Evolutionary conservation across 2,888 invertebrate genomes (phyloP), one percentile per base, ranked within the genome.

Genomic region (Hydropsyche betteni): DNA sequence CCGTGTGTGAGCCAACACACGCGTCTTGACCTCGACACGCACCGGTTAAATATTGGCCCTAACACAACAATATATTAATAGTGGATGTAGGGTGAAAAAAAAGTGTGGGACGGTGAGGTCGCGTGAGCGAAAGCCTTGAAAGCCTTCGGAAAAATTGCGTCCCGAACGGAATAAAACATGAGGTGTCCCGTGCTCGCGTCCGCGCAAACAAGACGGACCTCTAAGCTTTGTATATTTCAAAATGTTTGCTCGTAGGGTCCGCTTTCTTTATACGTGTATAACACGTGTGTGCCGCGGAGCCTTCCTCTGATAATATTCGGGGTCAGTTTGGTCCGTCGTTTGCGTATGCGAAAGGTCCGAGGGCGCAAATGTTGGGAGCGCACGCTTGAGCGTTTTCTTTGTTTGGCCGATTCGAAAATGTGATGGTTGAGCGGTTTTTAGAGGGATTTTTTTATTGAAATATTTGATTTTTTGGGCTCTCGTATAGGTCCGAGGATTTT

Each of bases 141-240:
- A 69, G 38, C 34, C 12, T 44, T 69, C 24, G 74, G 74, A 68
- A 74, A 74, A 69, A 69, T 74, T 74, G 69, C 74, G n/a, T 68
- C 58, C 24, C 69, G 68, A 33, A 51, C 52, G 55, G 74, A 74
- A 74, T 74, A 74, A 74, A 53, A 74, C 74, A 74, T 74, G 74
- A 74, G 69, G 69, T 34, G 34, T 14, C 52, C 52, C 51, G 68
- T 24, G 24, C 36, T 74, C 36, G 64, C 74, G 5, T 68, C 36
- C 71, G 53, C 52, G 74, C 24, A 68, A 68, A 69, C 55, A 68
- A 44, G 68, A 68, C 16, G 51, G 44, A 44, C 44, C 44, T 51
- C 16, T 12, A 10, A 69, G 34, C 58, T 61, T 50, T 61, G 72
- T 61, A 50, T 72, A 33, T 44, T 55, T 72, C 52, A 7, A 72